Conservation (phyloP, 2,888 invertebrate species). For the Lycaena phlaeas region DNA sequence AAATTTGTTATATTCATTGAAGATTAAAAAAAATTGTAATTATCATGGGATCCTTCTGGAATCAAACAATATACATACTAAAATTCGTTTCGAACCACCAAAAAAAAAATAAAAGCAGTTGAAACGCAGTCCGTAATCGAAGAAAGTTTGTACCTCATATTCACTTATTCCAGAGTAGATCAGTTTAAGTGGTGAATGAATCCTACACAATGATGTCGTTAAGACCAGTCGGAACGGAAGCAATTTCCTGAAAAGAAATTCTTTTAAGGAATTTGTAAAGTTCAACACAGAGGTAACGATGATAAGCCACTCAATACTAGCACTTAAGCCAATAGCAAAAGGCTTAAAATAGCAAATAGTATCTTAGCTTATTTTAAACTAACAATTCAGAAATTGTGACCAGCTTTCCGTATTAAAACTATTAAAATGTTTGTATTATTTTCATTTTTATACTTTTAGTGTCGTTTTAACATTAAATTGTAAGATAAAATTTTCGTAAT, state of each 20-base stretch:
- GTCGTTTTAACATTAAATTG: too few relatives aligned
- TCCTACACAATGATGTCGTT: slow-evolving; percentile 36
- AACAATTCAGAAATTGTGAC: slow-evolving; percentile 6
- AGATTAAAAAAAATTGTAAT: too few relatives aligned
- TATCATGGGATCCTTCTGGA: too few relatives aligned
- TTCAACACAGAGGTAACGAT: slow-evolving; percentile 12
- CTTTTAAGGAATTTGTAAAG: slow-evolving; percentile 25
- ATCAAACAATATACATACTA: too few relatives aligned
- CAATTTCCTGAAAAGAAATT: slow-evolving; percentile 36
- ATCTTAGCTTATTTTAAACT: slow-evolving; percentile 4
- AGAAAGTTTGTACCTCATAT: slow-evolving; percentile 2
- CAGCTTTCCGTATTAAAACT: neutral
- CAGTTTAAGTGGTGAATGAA: slow-evolving; percentile 18
- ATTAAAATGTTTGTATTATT: slow-evolving; percentile 1
- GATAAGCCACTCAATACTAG: slow-evolving; percentile 1
- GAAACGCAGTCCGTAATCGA: neutral
- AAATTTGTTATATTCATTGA: too few relatives aligned
- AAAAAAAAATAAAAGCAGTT: neutral
- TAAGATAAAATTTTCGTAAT: too few relatives aligned
- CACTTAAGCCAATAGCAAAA: slow-evolving; percentile 1
- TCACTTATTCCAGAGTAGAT: slow-evolving; percentile 8
- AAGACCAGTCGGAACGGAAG: slow-evolving; percentile 28
- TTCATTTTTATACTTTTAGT: too few relatives aligned
- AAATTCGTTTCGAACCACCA: neutral
- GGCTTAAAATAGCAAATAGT: slow-evolving; percentile 2